These are phyloP conservation scores for Elephantulus edwardii DNA, from an alignment of 2,113 vertebrate species.

Conservation along the genomic window DNA sequence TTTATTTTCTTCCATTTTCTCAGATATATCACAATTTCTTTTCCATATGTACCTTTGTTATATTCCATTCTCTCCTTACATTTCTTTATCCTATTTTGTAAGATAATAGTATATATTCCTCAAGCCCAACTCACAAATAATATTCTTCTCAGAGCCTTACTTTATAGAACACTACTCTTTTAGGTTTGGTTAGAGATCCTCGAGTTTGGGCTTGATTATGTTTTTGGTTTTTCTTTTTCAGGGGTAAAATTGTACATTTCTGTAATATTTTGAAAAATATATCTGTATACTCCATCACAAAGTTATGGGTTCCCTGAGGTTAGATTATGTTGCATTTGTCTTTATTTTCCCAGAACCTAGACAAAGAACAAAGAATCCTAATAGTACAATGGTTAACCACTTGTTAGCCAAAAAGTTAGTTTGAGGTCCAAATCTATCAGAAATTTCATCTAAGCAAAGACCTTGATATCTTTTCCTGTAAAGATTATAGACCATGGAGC, in stretches of 20 bases:
- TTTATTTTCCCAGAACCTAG: neutral
- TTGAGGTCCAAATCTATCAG: neutral
- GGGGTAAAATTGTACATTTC: fast-evolving
- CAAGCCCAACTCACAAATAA: neutral
- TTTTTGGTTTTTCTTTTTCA: neutral
- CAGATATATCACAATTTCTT: neutral
- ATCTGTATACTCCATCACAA: neutral
- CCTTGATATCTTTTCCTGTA: neutral
- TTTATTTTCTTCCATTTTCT: neutral
- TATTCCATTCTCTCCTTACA: neutral
- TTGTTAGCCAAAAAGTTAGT: neutral
- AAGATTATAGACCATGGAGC: neutral
- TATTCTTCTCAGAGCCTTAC: neutral
- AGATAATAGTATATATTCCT: neutral
- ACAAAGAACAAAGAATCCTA: neutral
- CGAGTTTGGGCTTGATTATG: too few relatives aligned
- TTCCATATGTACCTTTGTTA: neutral
- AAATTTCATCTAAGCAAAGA: neutral
- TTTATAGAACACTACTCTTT: too few relatives aligned
- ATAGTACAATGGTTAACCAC: neutral
- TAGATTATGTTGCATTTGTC: neutral
- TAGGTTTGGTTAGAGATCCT: too few relatives aligned
- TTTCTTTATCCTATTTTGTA: neutral
- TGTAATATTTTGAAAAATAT: neutral
- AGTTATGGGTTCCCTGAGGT: neutral